Conservation (phyloP, 2,113 vertebrate genomes). For the Noctilio leporinus region DNA sequence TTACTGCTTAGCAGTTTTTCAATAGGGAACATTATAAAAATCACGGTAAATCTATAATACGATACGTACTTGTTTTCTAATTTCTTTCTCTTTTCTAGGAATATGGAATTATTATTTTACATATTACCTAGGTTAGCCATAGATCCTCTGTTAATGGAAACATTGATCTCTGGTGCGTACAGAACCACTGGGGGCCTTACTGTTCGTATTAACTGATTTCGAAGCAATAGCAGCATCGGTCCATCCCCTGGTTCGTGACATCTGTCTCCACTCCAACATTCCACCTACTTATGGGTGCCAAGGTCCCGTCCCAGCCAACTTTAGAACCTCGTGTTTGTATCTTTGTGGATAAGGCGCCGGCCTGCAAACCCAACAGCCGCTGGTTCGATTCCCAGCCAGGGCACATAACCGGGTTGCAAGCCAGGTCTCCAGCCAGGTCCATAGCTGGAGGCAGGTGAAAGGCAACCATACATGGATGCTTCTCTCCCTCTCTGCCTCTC, state of each 20-base stretch:
- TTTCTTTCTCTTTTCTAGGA: background rate
- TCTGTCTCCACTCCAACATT: background rate
- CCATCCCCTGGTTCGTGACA: background rate
- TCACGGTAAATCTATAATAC: background rate
- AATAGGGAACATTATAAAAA: background rate
- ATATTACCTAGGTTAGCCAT: background rate
- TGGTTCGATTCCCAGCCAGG: too few species aligned
- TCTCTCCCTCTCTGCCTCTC: too few species aligned
- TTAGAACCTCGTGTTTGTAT: background rate
- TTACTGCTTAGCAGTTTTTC: background rate
- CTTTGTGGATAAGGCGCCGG: too few species aligned
- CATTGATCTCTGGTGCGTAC: background rate
- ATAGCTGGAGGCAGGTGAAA: too few species aligned
- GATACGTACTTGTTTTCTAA: background rate
- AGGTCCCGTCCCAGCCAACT: background rate
- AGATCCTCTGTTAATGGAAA: background rate
- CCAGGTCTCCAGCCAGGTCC: too few species aligned
- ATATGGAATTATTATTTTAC: background rate
- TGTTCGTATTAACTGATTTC: background rate
- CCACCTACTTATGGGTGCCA: background rate
- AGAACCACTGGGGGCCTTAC: background rate
- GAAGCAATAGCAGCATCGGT: conserved; percentile 2
- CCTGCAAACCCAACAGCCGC: too few species aligned
- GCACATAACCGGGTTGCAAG: too few species aligned
- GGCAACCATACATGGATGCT: too few species aligned